Evolutionary conservation across 2,888 invertebrate genomes (phyloP).

Genomic region (Diadegma fenestrale): DNA sequence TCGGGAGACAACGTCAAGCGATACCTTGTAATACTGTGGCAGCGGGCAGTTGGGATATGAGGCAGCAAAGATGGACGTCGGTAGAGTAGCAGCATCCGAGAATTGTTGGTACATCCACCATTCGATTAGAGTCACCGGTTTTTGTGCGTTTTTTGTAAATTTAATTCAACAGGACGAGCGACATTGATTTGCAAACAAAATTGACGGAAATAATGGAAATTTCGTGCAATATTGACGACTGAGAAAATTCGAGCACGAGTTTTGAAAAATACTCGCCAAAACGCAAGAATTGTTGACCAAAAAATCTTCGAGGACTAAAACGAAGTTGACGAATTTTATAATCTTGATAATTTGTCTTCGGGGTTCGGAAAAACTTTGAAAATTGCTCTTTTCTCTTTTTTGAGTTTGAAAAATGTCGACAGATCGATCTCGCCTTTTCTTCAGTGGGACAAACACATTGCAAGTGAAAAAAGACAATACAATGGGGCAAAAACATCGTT

Average conservation of each 20-base stretch:
- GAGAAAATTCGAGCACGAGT: neutral
- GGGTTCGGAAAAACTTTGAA: neutral
- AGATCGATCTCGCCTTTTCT: slow-evolving; percentile 47
- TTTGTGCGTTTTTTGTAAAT: slow-evolving; percentile 16
- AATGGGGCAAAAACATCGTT: slow-evolving; percentile 7
- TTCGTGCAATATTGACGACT: neutral
- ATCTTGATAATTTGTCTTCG: too few species aligned
- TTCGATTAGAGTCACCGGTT: slow-evolving; percentile 66
- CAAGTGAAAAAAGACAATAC: slow-evolving; percentile 7
- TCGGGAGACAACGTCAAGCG: slow-evolving; percentile 64
- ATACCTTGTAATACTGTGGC: slow-evolving; percentile 80
- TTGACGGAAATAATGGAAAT: neutral
- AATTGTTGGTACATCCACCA: slow-evolving; percentile 70
- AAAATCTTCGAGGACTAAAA: neutral
- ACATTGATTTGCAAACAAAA: slow-evolving; percentile 42
- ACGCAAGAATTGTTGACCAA: neutral
- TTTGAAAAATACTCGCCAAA: neutral
- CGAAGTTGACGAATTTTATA: neutral
- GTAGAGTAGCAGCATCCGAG: slow-evolving; percentile 72
- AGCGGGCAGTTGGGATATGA: slow-evolving; percentile 70
- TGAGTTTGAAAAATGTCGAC: neutral
- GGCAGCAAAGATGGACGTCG: slow-evolving; percentile 67
- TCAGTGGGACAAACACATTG: slow-evolving; percentile 30
- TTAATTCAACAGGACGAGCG: slow-evolving; percentile 37
- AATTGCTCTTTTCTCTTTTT: neutral